A percentile compares a stretch with the other conserved stretches of the same genome.
These are phyloP conservation scores for Limnephilus rhombicus DNA, from an alignment of 2,888 invertebrate species.

Conservation along the genomic window DNA sequence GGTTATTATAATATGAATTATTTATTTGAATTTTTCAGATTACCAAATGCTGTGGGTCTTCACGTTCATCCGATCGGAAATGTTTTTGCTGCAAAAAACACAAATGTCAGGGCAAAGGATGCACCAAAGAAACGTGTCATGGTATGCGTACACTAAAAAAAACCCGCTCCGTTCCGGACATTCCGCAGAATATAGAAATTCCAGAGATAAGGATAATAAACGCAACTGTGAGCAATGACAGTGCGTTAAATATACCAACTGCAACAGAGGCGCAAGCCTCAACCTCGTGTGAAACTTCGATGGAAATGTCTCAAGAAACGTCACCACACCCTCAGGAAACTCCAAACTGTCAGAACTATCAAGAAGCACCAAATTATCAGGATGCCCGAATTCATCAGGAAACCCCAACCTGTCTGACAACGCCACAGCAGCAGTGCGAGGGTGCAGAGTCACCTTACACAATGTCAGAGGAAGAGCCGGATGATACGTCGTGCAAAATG, in stretches of 20 bases:
- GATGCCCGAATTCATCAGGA: neutral
- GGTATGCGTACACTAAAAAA: neutral
- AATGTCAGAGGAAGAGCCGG: neutral
- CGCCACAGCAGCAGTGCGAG: neutral
- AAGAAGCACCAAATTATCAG: neutral
- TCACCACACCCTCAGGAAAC: no score
- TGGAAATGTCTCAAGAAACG: neutral
- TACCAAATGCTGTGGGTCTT: neutral
- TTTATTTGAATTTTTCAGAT: neutral
- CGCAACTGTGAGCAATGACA: neutral
- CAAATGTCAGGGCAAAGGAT: neutral
- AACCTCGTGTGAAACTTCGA: neutral
- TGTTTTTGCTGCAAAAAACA: neutral
- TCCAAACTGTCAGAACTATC: neutral
- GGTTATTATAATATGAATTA: neutral
- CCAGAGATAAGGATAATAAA: constrained; percentile 6
- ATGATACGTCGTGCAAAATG: neutral
- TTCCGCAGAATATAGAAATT: neutral
- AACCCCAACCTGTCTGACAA: neutral
- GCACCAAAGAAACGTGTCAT: neutral
- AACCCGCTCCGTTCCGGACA: constrained; percentile 2
- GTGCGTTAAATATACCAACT: neutral
- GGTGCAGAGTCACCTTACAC: neutral
- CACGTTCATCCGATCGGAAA: neutral
- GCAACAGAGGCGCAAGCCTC: neutral